A percentile compares a stretch with the other conserved stretches of the same genome.
Evolutionary conservation across 2,888 invertebrate genomes (phyloP).

Genomic region (Anarsia innoxiella): DNA sequence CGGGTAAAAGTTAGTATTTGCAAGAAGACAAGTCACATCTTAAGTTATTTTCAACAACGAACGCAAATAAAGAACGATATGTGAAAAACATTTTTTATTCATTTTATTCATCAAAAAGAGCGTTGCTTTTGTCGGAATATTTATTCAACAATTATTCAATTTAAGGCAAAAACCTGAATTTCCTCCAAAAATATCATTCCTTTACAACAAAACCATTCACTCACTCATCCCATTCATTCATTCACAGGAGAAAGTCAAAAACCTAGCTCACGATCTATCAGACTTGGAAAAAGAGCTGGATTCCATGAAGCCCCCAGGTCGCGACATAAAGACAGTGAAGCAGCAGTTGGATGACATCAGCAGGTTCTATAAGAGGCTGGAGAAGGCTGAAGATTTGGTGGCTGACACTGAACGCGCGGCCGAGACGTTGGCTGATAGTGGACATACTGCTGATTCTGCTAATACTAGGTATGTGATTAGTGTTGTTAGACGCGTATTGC

Average conservation of each 20-base stretch:
- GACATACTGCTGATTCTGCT: constrained; percentile 88
- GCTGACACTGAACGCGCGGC: constrained; percentile 82
- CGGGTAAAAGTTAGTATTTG: too few species aligned
- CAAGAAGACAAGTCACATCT: too few species aligned
- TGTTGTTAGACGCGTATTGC: too few species aligned
- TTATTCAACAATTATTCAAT: too few species aligned
- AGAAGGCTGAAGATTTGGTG: constrained; percentile 78
- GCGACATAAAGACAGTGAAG: constrained; percentile 90
- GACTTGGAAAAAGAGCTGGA: constrained; percentile 90
- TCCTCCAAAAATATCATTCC: constrained; percentile 3
- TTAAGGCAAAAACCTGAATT: too few species aligned
- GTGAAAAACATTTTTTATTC: too few species aligned
- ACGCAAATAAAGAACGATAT: too few species aligned
- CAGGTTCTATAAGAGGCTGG: constrained; percentile 79
- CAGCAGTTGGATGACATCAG: constrained; percentile 88
- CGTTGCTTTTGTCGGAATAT: too few species aligned
- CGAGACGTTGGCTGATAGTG: constrained; percentile 86
- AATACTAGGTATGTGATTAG: too few species aligned
- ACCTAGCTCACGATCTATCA: constrained; percentile 82
- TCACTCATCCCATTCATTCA: not conserved
- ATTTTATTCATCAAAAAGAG: too few species aligned
- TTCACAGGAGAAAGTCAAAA: constrained; percentile 84
- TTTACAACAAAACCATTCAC: too few species aligned
- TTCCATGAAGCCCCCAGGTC: constrained; percentile 87
- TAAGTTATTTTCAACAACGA: too few species aligned